These are phyloP conservation scores for Euleptes europaea DNA, from an alignment of 2,113 vertebrate genomes.

Conservation along the genomic window DNA sequence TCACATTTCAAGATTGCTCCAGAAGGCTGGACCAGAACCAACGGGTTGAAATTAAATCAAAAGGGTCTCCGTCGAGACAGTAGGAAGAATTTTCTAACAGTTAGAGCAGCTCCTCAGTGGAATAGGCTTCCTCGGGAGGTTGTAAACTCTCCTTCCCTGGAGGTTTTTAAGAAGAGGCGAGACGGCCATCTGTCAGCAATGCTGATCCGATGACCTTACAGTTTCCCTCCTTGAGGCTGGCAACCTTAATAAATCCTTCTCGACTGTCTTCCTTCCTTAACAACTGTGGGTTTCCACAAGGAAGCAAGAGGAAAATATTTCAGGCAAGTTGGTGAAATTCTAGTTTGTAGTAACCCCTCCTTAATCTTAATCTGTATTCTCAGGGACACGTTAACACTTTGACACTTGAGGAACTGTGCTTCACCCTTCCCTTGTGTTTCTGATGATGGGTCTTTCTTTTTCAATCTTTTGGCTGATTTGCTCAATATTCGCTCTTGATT, in stretches of 20 bases:
- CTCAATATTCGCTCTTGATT: slow-evolving; percentile 7
- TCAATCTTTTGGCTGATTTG: slow-evolving; percentile 3
- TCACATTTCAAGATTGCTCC: background rate
- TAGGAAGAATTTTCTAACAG: too few relatives aligned
- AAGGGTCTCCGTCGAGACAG: too few relatives aligned
- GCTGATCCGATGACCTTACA: too few relatives aligned
- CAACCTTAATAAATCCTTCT: too few relatives aligned
- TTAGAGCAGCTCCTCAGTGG: too few relatives aligned
- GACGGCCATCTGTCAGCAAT: too few relatives aligned
- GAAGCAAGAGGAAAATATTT: background rate
- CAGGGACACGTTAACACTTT: background rate
- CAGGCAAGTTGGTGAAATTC: background rate
- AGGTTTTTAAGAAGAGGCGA: too few relatives aligned
- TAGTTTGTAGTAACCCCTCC: background rate
- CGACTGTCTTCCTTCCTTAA: background rate
- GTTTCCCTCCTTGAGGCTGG: too few relatives aligned
- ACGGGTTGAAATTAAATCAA: too few relatives aligned
- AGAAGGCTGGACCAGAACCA: too few relatives aligned
- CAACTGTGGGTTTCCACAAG: background rate
- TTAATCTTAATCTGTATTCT: background rate
- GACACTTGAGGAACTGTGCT: background rate
- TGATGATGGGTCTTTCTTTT: background rate
- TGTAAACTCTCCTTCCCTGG: too few relatives aligned
- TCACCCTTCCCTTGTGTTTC: background rate
- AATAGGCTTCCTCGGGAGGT: too few relatives aligned